Conservation (phyloP, 1,140 invertebrate species). For the Drosophila neocordata region DNA sequence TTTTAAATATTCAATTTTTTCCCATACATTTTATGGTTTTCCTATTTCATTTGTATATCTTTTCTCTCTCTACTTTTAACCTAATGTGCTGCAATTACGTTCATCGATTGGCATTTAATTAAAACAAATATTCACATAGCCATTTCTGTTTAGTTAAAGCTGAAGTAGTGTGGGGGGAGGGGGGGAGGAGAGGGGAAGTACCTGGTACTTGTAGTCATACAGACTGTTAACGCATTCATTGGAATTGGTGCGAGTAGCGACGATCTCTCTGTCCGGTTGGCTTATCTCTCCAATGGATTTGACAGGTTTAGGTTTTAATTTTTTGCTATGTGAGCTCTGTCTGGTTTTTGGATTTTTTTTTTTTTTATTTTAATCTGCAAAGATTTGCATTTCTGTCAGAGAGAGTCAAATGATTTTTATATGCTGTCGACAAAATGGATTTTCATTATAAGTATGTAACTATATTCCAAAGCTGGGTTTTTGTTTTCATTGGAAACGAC, state of each 20-base stretch:
- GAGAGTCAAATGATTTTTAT: slow-evolving; percentile 6
- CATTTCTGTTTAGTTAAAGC: slow-evolving; percentile 4
- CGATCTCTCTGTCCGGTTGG: slow-evolving; percentile 13
- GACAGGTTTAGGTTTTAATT: slow-evolving; percentile 63
- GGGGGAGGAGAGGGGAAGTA: slow-evolving; percentile 1
- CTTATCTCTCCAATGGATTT: slow-evolving; percentile 68
- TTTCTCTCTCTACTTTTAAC: slow-evolving; percentile 22
- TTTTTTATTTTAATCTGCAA: slow-evolving; percentile 42
- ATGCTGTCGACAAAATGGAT: slow-evolving; percentile 13
- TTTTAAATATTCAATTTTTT: slow-evolving; percentile 49
- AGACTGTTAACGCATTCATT: slow-evolving; percentile 27
- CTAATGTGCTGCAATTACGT: slow-evolving; percentile 73
- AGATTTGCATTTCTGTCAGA: slow-evolving; percentile 22
- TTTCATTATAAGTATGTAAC: slow-evolving; percentile 7
- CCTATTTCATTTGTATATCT: background rate
- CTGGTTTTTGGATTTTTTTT: slow-evolving; percentile 31
- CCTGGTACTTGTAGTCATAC: background rate
- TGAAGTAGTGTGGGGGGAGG: background rate
- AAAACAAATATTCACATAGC: slow-evolving; percentile 65
- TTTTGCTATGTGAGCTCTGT: slow-evolving; percentile 26
- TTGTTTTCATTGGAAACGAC: slow-evolving; percentile 61
- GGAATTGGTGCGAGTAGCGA: slow-evolving; percentile 12
- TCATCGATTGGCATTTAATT: slow-evolving; percentile 71
- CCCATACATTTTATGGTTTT: slow-evolving; percentile 34
- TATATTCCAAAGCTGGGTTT: slow-evolving; percentile 47